Base-by-base conservation (phyloP, 2,888 invertebrate genomes). In the Patella depressa region DNA sequence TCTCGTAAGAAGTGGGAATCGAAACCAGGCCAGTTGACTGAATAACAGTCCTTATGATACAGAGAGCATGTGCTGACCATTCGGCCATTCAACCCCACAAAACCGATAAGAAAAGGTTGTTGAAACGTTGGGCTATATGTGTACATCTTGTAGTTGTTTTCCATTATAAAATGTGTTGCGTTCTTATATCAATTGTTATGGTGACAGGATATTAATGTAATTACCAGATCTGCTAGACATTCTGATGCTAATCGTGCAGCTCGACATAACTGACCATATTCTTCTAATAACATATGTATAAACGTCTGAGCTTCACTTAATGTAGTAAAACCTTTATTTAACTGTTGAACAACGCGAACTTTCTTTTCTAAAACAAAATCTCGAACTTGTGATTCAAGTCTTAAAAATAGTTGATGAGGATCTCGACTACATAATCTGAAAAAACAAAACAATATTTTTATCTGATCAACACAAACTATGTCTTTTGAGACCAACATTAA, bases 361-460 rank as follows among this genome's bases (percentile, higher is more conserved):
- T 94, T 94, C 83, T 94, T 93, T 89, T 94, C 94, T 83, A 94
- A 93, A 79, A 94, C 94, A 90, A 94, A 94, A 88, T 94, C 94
- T 84, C 94, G 93, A 53, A 94, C 93, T 87, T 94, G 93, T 77
- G 94, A 93, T 86, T 94, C 94, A 82, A 95, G 90, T 86, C 94
- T 93, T 88, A 94, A 92, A 87, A 94, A 94, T 80, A 95, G 91
- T 88, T 94, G 94, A 89, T 94, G 94, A 57, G 94, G 93, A 91
- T 95, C 94, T 71, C 90, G 85, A 55, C 83, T 83, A 82, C 90
- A 91, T 69, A 92, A 84, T 80, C 92, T 92, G 83, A 54, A 83
- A 82, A 55, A 69, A 75, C 12, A 11, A 24, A 75, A 75, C 45
- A 45, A 45, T 45, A 45, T 45, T 45, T 45, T 45, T 24, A 1